phyloP scores from a whole-genome alignment of 2,888 invertebrate genomes.

The Falcaria lacertinaria region DNA sequence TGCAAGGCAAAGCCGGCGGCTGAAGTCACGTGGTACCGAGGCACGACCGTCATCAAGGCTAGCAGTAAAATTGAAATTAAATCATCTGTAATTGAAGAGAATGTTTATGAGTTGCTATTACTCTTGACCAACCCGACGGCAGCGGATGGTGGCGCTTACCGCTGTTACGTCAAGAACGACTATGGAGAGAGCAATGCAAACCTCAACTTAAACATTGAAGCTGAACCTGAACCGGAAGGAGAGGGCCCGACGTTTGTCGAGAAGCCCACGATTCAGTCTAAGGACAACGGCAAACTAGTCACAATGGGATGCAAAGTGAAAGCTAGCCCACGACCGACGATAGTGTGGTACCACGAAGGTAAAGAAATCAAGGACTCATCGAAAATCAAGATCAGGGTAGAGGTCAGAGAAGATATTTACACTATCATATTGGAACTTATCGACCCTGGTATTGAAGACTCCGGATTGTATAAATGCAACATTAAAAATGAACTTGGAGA shows the following conservation, averaged over 20 bases:
- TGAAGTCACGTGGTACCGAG: constrained; percentile 96
- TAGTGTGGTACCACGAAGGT: constrained; percentile 76
- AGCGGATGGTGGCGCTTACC: constrained; percentile 80
- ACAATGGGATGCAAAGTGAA: constrained; percentile 75
- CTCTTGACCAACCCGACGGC: constrained; percentile 74
- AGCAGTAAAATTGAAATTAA: constrained; percentile 91
- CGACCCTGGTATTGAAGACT: constrained; percentile 96
- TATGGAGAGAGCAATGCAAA: constrained; percentile 98
- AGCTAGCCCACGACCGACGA: constrained; percentile 73
- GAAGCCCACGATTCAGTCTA: constrained; percentile 92
- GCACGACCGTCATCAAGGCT: constrained; percentile 90
- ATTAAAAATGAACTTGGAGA: constrained; percentile 98
- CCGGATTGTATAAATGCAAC: constrained; percentile 98
- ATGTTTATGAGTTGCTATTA: constrained; percentile 91
- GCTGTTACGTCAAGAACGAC: constrained; percentile 97
- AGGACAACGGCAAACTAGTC: constrained; percentile 75
- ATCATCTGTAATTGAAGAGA: constrained; percentile 87
- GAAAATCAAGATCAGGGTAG: constrained; percentile 89
- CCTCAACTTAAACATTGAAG: constrained; percentile 97
- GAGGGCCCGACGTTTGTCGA: constrained; percentile 97
- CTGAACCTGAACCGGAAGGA: constrained; percentile 95
- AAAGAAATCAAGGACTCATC: constrained; percentile 87
- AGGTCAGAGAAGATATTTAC: constrained; percentile 89
- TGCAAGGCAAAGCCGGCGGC: constrained; percentile 97
- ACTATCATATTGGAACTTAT: constrained; percentile 91